Evolutionary conservation across 2,113 vertebrate species (phyloP).

Genomic region (Corythornis madagascariensis): DNA sequence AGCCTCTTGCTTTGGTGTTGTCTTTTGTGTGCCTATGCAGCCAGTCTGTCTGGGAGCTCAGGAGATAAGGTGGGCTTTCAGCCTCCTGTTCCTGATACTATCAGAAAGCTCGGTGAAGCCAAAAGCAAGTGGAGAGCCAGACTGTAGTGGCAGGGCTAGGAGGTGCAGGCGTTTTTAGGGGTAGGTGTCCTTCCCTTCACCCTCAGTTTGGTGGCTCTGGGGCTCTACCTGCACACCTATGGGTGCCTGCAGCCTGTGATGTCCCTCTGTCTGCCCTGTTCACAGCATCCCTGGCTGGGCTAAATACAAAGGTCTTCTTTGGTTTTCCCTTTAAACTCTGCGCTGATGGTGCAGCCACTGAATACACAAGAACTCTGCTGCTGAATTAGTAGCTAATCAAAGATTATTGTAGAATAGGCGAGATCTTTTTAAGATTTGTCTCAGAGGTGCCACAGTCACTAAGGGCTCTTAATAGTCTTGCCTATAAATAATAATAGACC

Average conservation of each 20-base stretch:
- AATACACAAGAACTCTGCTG: slow-evolving; percentile 4
- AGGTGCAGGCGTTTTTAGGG: neutral
- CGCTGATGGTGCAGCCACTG: neutral
- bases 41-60: neutral
- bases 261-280: neutral
- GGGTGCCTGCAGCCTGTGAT: neutral
- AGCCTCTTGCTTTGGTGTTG: neutral
- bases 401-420: neutral
- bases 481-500: slow-evolving; percentile 60
- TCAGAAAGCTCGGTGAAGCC: neutral
- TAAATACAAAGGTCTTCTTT: neutral
- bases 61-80: neutral
- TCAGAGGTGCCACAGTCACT: slow-evolving; percentile 47
- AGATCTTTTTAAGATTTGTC: slow-evolving; percentile 54
- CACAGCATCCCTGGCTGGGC: neutral
- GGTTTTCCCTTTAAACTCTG: neutral
- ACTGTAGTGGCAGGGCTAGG: neutral
- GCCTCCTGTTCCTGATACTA: neutral
- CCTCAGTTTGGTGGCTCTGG: neutral
- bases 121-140: fast-evolving
- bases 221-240: neutral
- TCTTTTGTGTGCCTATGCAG: neutral
- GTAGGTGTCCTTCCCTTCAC: neutral
- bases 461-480: slow-evolving; percentile 59
- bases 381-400: slow-evolving; percentile 62